A percentile compares a stretch with the other conserved stretches of the same genome.
phyloP scores from a whole-genome alignment of 2,888 invertebrate genomes.

The Aspidiotus rigidus region DNA sequence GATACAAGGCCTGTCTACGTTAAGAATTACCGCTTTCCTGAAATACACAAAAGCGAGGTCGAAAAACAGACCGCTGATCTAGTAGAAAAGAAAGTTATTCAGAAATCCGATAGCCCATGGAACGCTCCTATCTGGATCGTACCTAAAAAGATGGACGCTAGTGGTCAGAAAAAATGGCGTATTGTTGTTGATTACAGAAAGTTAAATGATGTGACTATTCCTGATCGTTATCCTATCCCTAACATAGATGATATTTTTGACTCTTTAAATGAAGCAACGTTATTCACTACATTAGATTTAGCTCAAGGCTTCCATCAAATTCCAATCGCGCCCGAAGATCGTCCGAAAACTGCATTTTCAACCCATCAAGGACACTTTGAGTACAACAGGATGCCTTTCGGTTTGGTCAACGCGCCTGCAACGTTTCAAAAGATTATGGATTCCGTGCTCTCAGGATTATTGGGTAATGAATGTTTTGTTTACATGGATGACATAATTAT shows the following conservation, averaged over 20 bases:
- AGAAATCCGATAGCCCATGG: constrained; percentile 11
- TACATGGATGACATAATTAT: background rate
- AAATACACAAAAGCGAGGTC: constrained; percentile 41
- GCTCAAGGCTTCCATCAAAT: constrained; percentile 40
- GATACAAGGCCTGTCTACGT: constrained; percentile 39
- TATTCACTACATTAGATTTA: constrained; percentile 39
- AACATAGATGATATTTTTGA: constrained; percentile 39
- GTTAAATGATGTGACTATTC: constrained; percentile 36
- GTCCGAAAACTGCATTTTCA: constrained; percentile 21
- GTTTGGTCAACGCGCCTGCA: background rate
- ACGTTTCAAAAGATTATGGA: background rate
- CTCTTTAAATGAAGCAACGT: constrained; percentile 37
- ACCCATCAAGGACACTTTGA: constrained; percentile 36
- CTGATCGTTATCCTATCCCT: constrained; percentile 34
- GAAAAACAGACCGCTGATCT: constrained; percentile 41
- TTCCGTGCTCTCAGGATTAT: background rate
- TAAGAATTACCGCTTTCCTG: constrained; percentile 42
- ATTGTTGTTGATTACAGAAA: constrained; percentile 40
- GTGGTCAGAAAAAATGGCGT: constrained; percentile 40
- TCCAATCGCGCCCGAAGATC: constrained; percentile 23
- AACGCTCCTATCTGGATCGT: constrained; percentile 42
- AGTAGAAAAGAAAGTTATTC: constrained; percentile 40
- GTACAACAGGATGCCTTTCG: constrained; percentile 33
- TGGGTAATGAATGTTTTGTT: background rate
- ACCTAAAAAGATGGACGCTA: constrained; percentile 41